These are phyloP conservation scores for Labia minor DNA, from an alignment of 2,888 invertebrate genomes.

Conservation along the genomic window DNA sequence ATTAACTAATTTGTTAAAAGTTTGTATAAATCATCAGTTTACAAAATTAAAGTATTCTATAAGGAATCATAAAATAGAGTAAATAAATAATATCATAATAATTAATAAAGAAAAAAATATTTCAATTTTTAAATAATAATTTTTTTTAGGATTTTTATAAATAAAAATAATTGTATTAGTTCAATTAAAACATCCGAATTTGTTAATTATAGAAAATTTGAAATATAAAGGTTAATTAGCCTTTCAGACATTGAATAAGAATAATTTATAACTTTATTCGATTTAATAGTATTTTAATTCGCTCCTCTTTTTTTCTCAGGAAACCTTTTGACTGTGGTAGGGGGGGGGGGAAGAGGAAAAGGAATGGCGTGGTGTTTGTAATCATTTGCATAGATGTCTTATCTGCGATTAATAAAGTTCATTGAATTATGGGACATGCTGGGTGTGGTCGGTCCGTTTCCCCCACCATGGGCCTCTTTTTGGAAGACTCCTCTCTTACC, in stretches of 20 bases:
- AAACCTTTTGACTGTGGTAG: not conserved
- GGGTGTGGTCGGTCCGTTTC: not conserved
- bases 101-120: too few species aligned
- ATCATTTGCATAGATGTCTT: constrained; percentile 3
- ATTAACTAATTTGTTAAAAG: too few species aligned
- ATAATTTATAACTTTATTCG: not conserved
- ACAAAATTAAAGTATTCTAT: too few species aligned
- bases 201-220: not conserved
- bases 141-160: too few species aligned
- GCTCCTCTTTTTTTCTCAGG: not conserved
- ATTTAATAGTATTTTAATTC: not conserved
- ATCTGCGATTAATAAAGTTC: constrained; percentile 7
- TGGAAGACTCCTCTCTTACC: not conserved
- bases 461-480: not conserved
- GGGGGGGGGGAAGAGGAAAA: too few species aligned
- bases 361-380: too few species aligned
- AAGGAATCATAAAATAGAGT: too few species aligned
- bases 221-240: not conserved
- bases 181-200: not conserved
- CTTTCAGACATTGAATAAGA: not conserved
- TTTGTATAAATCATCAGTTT: too few species aligned
- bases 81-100: too few species aligned
- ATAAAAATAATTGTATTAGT: too few species aligned
- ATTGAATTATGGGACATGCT: not conserved
- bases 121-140: too few species aligned